Conservation (phyloP, 2,797 vertebrate genomes). For the Gallinago solitaria region DNA sequence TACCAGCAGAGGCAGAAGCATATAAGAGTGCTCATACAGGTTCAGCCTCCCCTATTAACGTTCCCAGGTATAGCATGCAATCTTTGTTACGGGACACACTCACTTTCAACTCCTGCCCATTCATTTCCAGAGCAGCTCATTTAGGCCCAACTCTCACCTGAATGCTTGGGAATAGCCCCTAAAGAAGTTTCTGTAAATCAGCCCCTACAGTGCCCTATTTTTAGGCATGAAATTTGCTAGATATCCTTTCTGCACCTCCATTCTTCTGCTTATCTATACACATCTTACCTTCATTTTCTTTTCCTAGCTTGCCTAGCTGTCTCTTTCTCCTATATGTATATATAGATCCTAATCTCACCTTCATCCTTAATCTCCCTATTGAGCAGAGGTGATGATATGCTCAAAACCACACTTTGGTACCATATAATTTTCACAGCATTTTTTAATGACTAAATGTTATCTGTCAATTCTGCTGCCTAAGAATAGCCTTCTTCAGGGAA, state of each 20-base stretch:
- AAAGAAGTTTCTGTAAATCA: not conserved
- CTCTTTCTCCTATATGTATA: not conserved
- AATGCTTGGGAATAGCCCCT: not conserved
- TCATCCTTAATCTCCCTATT: not conserved
- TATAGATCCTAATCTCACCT: not conserved
- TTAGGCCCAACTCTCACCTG: not conserved
- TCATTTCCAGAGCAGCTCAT: not conserved
- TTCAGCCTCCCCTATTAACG: not conserved
- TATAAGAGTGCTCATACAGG: not conserved
- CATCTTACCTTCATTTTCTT: not conserved
- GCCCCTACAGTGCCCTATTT: not conserved
- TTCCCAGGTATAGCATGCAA: not conserved
- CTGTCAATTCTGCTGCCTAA: not conserved
- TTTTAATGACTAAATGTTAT: not conserved
- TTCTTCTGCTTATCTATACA: not conserved
- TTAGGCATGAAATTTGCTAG: not conserved
- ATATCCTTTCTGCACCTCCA: not conserved
- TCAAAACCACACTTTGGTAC: not conserved
- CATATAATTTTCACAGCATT: accelerated
- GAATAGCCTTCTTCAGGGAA: not conserved
- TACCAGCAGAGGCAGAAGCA: not conserved
- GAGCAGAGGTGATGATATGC: not conserved
- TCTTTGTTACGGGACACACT: not conserved
- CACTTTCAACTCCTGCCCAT: not conserved
- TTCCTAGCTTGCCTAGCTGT: not conserved